Evolutionary conservation across 2,797 vertebrate species (phyloP).

Genomic region (Lacerta bilineata): DNA sequence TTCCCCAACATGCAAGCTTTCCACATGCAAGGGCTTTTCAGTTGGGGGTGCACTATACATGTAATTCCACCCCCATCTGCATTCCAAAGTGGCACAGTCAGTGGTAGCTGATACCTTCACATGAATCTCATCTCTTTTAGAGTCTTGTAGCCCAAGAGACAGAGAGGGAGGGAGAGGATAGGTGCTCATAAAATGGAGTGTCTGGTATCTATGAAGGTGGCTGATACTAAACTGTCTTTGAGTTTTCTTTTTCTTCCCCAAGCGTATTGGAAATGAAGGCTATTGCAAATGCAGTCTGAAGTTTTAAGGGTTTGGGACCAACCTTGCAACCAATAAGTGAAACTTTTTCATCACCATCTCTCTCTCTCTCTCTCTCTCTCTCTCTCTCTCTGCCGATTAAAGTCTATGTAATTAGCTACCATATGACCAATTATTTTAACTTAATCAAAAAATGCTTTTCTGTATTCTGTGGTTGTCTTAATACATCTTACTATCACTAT

Average conservation of each 20-base stretch:
- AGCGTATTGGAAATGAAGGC: not conserved
- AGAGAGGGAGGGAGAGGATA: too few species aligned
- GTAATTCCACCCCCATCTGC: too few species aligned
- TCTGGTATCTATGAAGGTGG: not conserved
- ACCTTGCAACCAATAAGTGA: not conserved
- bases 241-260: not conserved
- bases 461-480: slow-evolving; percentile 6
- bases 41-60: not conserved
- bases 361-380: too few species aligned
- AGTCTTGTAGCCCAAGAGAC: too few species aligned
- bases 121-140: too few species aligned
- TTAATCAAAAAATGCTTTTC: not conserved
- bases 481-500: slow-evolving; percentile 2
- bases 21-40: not conserved
- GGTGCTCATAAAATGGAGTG: not conserved
- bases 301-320: not conserved
- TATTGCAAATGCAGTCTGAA: not conserved
- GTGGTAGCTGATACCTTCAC: too few species aligned
- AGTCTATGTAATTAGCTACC: not conserved
- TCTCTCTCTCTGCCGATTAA: not conserved
- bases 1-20: not conserved
- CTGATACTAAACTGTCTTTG: not conserved
- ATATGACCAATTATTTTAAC: not conserved
- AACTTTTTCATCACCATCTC: not conserved
- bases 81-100: not conserved